Evolutionary conservation across 1,140 invertebrate species (phyloP).

Genomic region (Metopolophium dirhodum): DNA sequence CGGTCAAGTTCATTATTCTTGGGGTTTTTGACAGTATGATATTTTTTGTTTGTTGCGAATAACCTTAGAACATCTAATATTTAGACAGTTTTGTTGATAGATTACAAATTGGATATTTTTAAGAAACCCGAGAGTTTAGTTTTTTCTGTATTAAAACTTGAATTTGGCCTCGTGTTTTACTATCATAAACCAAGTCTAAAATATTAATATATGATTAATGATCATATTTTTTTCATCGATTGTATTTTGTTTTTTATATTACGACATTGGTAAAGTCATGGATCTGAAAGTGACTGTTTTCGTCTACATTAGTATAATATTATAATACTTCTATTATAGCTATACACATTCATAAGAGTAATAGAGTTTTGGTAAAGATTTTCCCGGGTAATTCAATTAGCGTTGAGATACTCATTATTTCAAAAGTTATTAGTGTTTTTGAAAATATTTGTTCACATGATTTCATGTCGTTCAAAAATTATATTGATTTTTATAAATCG

Average conservation of each 20-base stretch:
- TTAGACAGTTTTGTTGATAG: slow-evolving; percentile 21
- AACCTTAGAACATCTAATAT: neutral
- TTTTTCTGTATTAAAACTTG: neutral
- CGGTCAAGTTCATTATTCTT: slow-evolving; percentile 33
- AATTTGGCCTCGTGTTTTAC: neutral
- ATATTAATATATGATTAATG: neutral
- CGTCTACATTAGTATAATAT: neutral
- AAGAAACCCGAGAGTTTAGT: neutral
- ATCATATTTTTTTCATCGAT: neutral
- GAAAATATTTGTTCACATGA: too few relatives aligned
- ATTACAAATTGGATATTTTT: slow-evolving; percentile 3
- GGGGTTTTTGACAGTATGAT: neutral
- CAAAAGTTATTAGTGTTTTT: neutral
- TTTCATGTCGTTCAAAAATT: too few relatives aligned
- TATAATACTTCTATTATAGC: neutral
- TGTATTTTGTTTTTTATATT: neutral
- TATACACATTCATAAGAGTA: neutral
- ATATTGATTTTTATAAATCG: neutral
- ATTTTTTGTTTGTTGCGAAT: neutral
- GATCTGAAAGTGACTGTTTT: neutral
- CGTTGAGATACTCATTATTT: neutral
- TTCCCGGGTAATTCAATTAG: neutral
- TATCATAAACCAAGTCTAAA: neutral
- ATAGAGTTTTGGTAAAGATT: neutral
- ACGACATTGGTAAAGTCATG: neutral